Evolutionary conservation across 2,113 vertebrate species (phyloP).

Genomic region (Trogon surrucura): DNA sequence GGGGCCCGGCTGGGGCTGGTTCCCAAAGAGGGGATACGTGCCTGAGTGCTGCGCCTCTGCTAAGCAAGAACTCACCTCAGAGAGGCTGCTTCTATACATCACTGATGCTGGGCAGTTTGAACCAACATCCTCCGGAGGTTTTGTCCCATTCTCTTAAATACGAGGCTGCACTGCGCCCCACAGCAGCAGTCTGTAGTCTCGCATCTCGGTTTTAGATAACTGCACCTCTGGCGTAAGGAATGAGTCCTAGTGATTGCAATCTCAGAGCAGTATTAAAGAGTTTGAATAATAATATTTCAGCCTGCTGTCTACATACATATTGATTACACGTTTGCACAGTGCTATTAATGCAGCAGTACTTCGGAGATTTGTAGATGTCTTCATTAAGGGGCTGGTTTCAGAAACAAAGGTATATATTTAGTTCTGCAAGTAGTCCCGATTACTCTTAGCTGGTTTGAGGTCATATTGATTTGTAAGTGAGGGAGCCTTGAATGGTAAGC

Average conservation of each 20-base stretch:
- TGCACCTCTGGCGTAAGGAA: neutral
- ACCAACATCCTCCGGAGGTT: accelerated
- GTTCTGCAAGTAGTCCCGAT: neutral
- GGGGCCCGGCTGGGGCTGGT: neutral
- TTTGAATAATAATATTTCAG: constrained; percentile 25
- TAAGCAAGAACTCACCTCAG: neutral
- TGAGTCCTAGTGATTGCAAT: neutral
- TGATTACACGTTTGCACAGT: neutral
- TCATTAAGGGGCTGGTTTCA: neutral
- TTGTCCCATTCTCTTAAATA: neutral
- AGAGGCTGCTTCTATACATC: neutral
- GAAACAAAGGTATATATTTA: constrained; percentile 21
- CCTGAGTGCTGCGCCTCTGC: neutral
- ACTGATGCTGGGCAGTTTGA: neutral
- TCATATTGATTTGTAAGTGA: neutral
- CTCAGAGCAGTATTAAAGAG: neutral
- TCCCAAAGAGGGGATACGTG: neutral
- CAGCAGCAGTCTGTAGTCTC: accelerated
- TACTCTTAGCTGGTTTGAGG: neutral
- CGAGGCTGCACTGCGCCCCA: neutral
- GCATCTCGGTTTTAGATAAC: neutral
- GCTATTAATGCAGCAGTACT: constrained; percentile 1
- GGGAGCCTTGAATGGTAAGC: neutral
- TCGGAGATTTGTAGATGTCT: constrained; percentile 13
- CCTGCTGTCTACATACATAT: neutral